Conservation (phyloP, 2,113 vertebrate genomes). For the Nothobranchius kuhntae region DNA sequence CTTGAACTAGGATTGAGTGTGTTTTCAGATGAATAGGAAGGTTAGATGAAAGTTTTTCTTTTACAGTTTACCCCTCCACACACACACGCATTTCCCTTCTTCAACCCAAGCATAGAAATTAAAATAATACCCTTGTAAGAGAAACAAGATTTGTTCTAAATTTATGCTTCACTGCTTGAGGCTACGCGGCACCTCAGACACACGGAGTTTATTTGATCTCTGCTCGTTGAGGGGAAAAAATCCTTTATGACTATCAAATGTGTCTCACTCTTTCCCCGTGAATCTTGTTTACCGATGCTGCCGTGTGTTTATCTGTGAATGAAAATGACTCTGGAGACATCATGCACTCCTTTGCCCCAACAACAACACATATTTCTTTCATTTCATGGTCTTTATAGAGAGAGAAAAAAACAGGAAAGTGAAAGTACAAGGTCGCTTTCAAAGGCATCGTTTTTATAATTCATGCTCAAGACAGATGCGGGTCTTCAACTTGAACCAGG, state of each 20-base stretch:
- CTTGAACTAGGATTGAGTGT: constrained; percentile 53
- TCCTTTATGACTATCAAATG: constrained; percentile 83
- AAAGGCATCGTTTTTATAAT: constrained; percentile 73
- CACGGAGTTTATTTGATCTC: constrained; percentile 80
- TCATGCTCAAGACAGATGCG: constrained; percentile 60
- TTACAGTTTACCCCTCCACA: constrained; percentile 50
- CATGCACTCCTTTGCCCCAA: constrained; percentile 70
- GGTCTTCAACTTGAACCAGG: constrained; percentile 59
- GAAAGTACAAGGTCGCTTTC: constrained; percentile 75
- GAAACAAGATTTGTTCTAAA: constrained; percentile 82
- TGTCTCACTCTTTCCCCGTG: constrained; percentile 79
- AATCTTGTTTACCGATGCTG: constrained; percentile 81
- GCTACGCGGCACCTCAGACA: constrained; percentile 80
- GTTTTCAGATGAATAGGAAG: constrained; percentile 61
- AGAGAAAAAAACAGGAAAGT: constrained; percentile 65
- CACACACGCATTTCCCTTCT: constrained; percentile 33
- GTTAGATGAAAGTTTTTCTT: constrained; percentile 48
- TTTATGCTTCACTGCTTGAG: constrained; percentile 80
- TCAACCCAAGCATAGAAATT: constrained; percentile 73
- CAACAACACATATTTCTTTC: constrained; percentile 73
- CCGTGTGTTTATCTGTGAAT: constrained; percentile 80
- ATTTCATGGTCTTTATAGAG: constrained; percentile 75
- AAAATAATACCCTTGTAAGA: constrained; percentile 83
- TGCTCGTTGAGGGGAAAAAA: constrained; percentile 79
- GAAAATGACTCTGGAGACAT: constrained; percentile 79